A percentile compares a stretch with the other conserved stretches of the same genome.
Evolutionary conservation across 2,113 vertebrate species (phyloP).

Genomic region (Tiliqua scincoides): DNA sequence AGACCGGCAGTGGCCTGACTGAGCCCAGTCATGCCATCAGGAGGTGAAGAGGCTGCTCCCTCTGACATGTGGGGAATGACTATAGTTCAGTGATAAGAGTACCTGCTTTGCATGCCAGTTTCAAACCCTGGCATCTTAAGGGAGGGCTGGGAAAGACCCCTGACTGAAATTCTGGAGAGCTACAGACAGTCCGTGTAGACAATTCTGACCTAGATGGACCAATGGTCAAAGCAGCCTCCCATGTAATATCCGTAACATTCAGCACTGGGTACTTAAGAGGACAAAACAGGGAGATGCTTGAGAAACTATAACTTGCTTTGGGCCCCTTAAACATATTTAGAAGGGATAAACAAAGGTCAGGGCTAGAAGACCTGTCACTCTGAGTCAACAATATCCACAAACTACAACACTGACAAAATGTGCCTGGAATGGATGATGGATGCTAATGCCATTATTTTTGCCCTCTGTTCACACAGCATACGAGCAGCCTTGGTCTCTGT

Average conservation of each 20-base stretch:
- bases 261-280: neutral
- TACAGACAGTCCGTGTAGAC: no score
- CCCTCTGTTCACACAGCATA: neutral
- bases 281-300: neutral
- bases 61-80: no score
- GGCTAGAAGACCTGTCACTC: neutral
- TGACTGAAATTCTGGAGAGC: no score
- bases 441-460: neutral
- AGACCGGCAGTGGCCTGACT: no score
- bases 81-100: no score
- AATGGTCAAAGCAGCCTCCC: no score
- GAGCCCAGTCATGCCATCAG: no score
- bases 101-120: no score
- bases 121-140: no score
- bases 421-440: neutral
- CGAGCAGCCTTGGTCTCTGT: neutral
- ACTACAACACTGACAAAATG: neutral
- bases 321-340: neutral
- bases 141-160: no score
- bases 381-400: neutral
- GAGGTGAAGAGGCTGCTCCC: no score
- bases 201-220: no score
- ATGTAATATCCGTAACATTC: neutral
- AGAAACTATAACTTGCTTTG: slow-evolving; percentile 2
- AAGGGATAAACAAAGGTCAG: neutral